Conservation (phyloP, 2,797 vertebrate species). For the Bradypus variegatus region DNA sequence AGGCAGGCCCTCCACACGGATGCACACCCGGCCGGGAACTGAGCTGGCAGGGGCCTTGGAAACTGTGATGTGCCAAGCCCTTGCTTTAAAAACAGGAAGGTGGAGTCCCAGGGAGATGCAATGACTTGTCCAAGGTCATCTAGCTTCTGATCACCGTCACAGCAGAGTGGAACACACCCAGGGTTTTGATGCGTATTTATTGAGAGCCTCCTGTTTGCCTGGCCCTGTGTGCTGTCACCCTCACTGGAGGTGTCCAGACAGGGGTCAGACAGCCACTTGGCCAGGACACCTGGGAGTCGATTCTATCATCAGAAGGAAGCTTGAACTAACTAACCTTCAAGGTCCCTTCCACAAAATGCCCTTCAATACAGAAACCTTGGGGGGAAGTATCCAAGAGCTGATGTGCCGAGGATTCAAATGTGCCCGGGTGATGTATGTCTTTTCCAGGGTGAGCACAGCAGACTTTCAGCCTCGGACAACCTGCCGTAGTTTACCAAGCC, state of each 20-base stretch:
- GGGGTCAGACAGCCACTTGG: accelerated
- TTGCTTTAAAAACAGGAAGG: neutral
- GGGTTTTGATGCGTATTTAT: neutral
- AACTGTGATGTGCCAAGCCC: neutral
- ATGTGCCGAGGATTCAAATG: accelerated
- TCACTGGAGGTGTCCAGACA: accelerated
- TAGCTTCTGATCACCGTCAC: accelerated
- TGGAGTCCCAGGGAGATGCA: neutral
- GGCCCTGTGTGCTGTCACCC: neutral
- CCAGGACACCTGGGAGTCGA: neutral
- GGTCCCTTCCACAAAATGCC: accelerated
- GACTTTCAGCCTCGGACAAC: neutral
- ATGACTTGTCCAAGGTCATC: neutral
- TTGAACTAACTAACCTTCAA: neutral
- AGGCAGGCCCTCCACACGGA: neutral
- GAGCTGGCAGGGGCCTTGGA: neutral
- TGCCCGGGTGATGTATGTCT: neutral
- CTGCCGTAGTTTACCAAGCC: neutral
- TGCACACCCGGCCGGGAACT: neutral
- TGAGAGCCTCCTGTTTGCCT: neutral
- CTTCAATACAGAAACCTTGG: neutral
- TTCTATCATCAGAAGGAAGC: neutral
- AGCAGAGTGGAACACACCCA: accelerated
- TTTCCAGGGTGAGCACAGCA: neutral
- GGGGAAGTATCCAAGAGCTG: neutral